Percentiles rank a stretch among this genome's conserved stretches.
Conservation (phyloP, 2,113 vertebrate genomes). For the Pandion haliaetus region DNA sequence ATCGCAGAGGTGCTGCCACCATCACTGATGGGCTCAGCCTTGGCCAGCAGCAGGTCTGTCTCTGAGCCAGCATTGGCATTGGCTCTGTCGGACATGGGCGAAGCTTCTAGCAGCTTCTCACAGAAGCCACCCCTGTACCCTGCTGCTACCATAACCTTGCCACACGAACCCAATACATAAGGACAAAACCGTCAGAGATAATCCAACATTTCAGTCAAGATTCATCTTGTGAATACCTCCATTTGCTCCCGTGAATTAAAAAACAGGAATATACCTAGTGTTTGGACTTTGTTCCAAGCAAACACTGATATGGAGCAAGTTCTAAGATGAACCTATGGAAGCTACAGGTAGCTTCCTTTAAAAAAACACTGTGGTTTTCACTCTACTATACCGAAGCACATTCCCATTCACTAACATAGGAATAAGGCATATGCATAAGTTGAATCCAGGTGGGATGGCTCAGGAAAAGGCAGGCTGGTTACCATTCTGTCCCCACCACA, state of each 20-base stretch:
- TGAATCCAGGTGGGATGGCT: not conserved
- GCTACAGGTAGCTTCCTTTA: not conserved
- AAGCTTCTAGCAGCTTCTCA: no score
- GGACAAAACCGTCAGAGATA: not conserved
- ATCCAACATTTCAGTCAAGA: not conserved
- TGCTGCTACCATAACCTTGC: no score
- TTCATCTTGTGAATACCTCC: not conserved
- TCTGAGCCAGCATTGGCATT: no score
- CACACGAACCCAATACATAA: not conserved
- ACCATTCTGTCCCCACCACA: not conserved
- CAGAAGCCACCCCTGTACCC: no score
- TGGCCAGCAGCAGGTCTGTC: no score
- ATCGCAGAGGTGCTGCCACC: no score
- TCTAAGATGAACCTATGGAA: not conserved
- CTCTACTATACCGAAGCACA: not conserved
- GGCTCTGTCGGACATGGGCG: no score
- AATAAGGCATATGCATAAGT: not conserved
- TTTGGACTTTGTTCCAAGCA: not conserved
- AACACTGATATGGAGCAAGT: not conserved
- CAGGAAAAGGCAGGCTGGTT: not conserved
- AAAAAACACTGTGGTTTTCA: not conserved
- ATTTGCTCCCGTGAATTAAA: not conserved
- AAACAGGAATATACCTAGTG: not conserved
- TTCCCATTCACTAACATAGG: not conserved
- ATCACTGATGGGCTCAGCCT: no score